Percentiles rank a stretch among this genome's conserved stretches.
Evolutionary conservation across 1,140 invertebrate species (phyloP).

Genomic region (Anoplophora glabripennis): DNA sequence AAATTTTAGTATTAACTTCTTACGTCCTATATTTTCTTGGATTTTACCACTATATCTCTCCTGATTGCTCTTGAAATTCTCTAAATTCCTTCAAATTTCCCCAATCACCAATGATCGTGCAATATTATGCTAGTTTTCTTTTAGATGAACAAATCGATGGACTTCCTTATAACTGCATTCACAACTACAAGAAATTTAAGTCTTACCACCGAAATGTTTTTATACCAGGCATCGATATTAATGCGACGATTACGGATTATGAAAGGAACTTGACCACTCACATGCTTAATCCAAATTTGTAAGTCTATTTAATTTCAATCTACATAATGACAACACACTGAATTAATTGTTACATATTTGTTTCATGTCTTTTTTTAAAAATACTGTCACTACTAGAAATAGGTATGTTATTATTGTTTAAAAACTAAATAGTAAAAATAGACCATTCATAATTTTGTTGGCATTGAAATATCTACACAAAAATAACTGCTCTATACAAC

Average conservation of each 20-base stretch:
- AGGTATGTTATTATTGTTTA: neutral
- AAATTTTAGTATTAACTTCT: too few relatives aligned
- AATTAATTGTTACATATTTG: conserved; percentile 19
- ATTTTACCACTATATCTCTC: too few relatives aligned
- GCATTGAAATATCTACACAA: neutral
- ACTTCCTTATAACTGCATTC: conserved; percentile 54
- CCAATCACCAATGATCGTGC: too few relatives aligned
- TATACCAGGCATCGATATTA: conserved; percentile 70
- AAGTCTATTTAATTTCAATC: conserved; percentile 45
- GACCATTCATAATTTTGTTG: neutral
- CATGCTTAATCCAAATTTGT: conserved; percentile 81
- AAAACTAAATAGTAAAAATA: neutral
- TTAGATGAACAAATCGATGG: conserved; percentile 25
- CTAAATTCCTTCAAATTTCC: too few relatives aligned
- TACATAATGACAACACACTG: conserved; percentile 8
- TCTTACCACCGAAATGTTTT: conserved; percentile 71
- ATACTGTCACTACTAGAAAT: too few relatives aligned
- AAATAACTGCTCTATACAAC: too few relatives aligned
- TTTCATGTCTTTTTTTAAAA: too few relatives aligned
- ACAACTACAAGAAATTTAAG: conserved; percentile 68
- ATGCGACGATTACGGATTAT: conserved; percentile 67
- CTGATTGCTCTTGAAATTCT: too few relatives aligned
- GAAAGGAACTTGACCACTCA: conserved; percentile 76
- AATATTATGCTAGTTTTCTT: neutral
- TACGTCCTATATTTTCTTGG: too few relatives aligned